phyloP scores from a whole-genome alignment of 2,113 vertebrate species.

The Otocyon megalotis region DNA sequence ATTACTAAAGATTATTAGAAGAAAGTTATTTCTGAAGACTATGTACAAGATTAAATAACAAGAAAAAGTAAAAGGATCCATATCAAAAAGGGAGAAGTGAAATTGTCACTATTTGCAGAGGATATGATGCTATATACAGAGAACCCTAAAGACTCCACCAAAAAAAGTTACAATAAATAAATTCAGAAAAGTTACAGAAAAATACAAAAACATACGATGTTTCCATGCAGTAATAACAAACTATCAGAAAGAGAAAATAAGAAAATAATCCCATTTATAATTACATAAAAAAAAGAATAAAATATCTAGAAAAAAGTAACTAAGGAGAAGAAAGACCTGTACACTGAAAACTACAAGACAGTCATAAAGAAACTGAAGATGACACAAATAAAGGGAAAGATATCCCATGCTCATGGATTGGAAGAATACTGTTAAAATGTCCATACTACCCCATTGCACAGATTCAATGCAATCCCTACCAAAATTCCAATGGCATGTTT shows the following conservation, averaged over 20 bases:
- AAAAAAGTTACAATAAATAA: neutral
- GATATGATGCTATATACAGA: neutral
- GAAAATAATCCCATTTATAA: neutral
- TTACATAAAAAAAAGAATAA: neutral
- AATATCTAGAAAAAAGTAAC: neutral
- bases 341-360: neutral
- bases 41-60: neutral
- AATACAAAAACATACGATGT: neutral
- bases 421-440: neutral
- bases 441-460: neutral
- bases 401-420: neutral
- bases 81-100: neutral
- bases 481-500: neutral
- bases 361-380: neutral
- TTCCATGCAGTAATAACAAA: neutral
- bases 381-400: neutral
- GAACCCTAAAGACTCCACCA: neutral
- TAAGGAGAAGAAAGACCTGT: neutral
- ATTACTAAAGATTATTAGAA: conserved; percentile 9
- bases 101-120: neutral
- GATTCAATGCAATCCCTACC: neutral
- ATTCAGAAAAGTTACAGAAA: neutral
- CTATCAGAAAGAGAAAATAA: neutral
- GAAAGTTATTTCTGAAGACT: conserved; percentile 15
- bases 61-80: neutral